Base-by-base conservation (phyloP, 2,113 vertebrate genomes). In the Callocephalon fimbriatum region DNA sequence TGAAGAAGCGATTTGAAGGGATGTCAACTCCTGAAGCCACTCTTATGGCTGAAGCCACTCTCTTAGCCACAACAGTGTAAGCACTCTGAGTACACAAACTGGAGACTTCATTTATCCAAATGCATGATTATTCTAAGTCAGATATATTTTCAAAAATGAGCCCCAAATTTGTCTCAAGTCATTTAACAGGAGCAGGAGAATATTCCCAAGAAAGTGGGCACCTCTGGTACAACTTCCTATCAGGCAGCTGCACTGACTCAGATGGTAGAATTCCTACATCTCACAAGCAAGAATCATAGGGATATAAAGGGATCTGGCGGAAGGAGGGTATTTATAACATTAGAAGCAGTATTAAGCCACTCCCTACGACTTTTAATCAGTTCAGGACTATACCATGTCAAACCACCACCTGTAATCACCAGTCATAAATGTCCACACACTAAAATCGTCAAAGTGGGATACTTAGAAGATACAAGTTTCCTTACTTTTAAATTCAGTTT, bases 401-500 rank as follows among this genome's bases (percentile, higher is more conserved):
- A 68, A 62, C n/a, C 75, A 29, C 27, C 54, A 29, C 1, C 38
- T 62, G 62, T 40, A 75, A 10, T 4, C 68, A 26, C 27, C 13
- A 31, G 54, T 2, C 71, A 68, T 15, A 25, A 38, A 38, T 10
- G 61, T 8, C 98, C 98, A 38, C 32, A 98, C 93, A 7, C 98
- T 99, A 42, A 98, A 98, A 15, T 88, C 99, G 99, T 10, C 99
- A 26, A 23, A 26, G n/a, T 23, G 47, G 47, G 5, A 12, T 5
- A 29, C 32, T 10, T 21, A 31, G 19, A 54, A 31, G 40, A 54
- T 59, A 76, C 6, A 21, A 1, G 9, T 12, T 18, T 8, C 8
- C 63, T 62, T 31, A 42, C n/a, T 31, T 32, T 35, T 22, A 22
- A 35, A 70, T 8, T 48, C 99, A 16, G 98, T 98, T 71, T 99